A percentile compares a stretch with the other conserved stretches of the same genome.
Conservation (phyloP, 2,888 invertebrate species). For the Matsumyia berberina region DNA sequence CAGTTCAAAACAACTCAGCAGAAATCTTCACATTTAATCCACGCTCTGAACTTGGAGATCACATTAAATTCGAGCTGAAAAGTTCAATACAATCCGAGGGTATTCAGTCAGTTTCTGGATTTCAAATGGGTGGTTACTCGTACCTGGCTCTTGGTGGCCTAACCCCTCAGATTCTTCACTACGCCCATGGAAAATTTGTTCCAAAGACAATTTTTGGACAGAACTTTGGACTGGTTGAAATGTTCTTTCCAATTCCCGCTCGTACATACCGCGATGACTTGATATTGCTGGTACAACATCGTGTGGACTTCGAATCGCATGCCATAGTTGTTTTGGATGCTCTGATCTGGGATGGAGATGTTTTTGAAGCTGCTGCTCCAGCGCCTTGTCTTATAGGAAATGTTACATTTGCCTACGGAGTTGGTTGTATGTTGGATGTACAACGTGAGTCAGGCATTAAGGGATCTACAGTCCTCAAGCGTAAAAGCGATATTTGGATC, state of each 20-base stretch:
- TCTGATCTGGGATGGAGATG: constrained; percentile 84
- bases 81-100: constrained; percentile 78
- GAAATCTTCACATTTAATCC: constrained; percentile 80
- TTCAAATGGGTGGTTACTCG: constrained; percentile 83
- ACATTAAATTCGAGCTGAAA: constrained; percentile 78
- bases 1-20: constrained; percentile 80
- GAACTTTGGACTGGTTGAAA: constrained; percentile 82
- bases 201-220: constrained; percentile 82
- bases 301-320: constrained; percentile 82
- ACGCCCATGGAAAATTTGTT: constrained; percentile 80
- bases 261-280: constrained; percentile 84
- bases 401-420: constrained; percentile 78
- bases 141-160: constrained; percentile 82
- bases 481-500: constrained; percentile 79
- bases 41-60: constrained; percentile 70
- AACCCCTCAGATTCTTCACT: constrained; percentile 82
- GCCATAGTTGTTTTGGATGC: constrained; percentile 81
- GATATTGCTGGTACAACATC: constrained; percentile 84
- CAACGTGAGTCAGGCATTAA: constrained; percentile 80
- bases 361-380: constrained; percentile 81
- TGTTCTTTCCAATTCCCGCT: constrained; percentile 82
- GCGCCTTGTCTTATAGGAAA: constrained; percentile 81
- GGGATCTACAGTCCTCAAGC: constrained; percentile 80
- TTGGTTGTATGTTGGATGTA: constrained; percentile 82
- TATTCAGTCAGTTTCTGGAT: constrained; percentile 80